phyloP scores from a whole-genome alignment of 2,888 invertebrate species.

The Opisthograptis luteolata region DNA sequence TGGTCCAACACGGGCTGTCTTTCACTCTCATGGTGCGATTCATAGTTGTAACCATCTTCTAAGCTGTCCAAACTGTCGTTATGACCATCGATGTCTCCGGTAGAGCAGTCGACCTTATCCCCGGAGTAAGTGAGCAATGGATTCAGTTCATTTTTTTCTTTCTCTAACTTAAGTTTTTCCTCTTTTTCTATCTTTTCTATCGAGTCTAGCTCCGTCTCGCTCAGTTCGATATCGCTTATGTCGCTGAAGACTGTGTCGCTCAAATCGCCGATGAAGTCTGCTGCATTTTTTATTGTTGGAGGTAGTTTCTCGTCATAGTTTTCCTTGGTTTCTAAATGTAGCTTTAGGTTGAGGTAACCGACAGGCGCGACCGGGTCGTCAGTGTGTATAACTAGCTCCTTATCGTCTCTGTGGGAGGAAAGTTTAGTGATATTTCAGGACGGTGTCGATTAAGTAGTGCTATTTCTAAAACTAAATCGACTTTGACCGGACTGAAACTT shows the following conservation, averaged over 20 bases:
- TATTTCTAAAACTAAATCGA: too few species aligned
- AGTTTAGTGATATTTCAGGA: not conserved
- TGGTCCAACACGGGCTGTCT: conserved; percentile 85
- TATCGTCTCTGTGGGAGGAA: conserved; percentile 87
- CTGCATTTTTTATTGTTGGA: conserved; percentile 81
- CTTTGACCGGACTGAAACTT: too few species aligned
- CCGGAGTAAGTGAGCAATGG: conserved; percentile 69
- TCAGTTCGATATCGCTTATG: conserved; percentile 86
- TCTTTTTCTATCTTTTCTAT: conserved; percentile 82
- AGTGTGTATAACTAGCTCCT: conserved; percentile 94
- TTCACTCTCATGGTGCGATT: conserved; percentile 79
- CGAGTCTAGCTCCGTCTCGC: conserved; percentile 85
- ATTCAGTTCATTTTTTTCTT: conserved; percentile 72
- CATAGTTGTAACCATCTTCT: conserved; percentile 71
- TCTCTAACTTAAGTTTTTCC: conserved; percentile 53
- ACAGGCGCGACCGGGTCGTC: conserved; percentile 97
- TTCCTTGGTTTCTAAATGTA: conserved; percentile 90
- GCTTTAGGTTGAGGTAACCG: conserved; percentile 95
- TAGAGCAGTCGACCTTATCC: conserved; percentile 53
- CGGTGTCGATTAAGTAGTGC: not conserved
- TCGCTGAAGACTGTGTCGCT: conserved; percentile 87
- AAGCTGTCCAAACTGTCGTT: conserved; percentile 60
- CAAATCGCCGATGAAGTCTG: conserved; percentile 85
- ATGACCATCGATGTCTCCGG: conserved; percentile 53
- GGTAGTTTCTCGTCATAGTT: conserved; percentile 69